Evolutionary conservation across 2,888 invertebrate species (phyloP).

Genomic region (Pycnomerus fuliginosus): DNA sequence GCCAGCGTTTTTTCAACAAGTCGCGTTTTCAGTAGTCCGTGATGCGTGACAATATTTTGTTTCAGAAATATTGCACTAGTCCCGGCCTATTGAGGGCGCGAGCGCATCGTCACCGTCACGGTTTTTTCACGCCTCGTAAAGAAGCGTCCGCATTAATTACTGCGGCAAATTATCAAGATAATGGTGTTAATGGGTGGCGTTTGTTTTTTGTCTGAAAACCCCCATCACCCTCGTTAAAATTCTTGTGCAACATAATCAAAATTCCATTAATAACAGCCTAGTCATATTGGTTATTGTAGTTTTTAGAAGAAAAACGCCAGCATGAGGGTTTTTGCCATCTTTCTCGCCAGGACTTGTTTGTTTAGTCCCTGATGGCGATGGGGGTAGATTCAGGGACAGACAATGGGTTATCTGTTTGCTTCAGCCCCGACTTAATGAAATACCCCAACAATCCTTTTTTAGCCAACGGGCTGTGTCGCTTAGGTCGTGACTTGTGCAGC

Average conservation of each 20-base stretch:
- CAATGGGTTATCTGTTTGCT: constrained; percentile 17
- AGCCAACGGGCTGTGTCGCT: constrained; percentile 36
- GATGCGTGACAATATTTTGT: constrained; percentile 56
- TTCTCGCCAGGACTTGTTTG: constrained; percentile 12
- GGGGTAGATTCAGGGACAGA: constrained; percentile 1
- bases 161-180: constrained; percentile 32
- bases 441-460: constrained; percentile 2
- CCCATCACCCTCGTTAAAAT: constrained; percentile 36
- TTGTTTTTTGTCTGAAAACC: no score
- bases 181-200: constrained; percentile 35
- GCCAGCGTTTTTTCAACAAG: no score
- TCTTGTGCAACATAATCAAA: constrained; percentile 34
- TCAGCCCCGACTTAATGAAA: constrained; percentile 6
- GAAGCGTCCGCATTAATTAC: constrained; percentile 26
- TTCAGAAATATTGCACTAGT: constrained; percentile 64
- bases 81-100: constrained; percentile 61
- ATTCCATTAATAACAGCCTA: constrained; percentile 33
- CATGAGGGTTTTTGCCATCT: constrained; percentile 14
- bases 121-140: constrained; percentile 17
- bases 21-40: constrained; percentile 50
- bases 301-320: constrained; percentile 9
- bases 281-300: constrained; percentile 25
- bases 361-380: constrained; percentile 15
- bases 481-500: constrained; percentile 62
- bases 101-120: constrained; percentile 4